phyloP scores from a whole-genome alignment of 2,797 vertebrate species.

The Urosaurus nigricauda region DNA sequence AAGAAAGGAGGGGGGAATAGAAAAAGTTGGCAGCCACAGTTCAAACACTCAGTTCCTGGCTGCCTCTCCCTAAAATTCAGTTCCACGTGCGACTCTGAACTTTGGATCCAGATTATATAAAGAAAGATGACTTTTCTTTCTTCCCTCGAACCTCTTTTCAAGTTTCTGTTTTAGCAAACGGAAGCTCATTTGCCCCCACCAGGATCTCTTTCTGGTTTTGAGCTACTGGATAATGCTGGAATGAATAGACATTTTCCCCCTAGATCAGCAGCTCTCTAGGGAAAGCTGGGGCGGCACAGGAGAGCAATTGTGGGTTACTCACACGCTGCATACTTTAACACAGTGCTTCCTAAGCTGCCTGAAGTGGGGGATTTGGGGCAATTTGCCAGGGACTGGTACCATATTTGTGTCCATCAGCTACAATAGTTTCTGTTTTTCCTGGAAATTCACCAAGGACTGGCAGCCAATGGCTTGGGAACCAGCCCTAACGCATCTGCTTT shows the following conservation, averaged over 20 bases:
- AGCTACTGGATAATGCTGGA: not conserved
- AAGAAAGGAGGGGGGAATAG: not conserved
- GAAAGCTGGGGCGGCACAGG: not conserved
- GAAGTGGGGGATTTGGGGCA: too few species aligned
- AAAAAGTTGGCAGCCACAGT: not conserved
- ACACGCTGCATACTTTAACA: not conserved
- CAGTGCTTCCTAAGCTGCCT: too few species aligned
- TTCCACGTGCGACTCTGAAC: not conserved
- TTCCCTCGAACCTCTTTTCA: not conserved
- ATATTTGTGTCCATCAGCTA: too few species aligned
- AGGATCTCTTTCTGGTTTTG: not conserved
- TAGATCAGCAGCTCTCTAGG: not conserved
- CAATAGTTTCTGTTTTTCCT: too few species aligned
- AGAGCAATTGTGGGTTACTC: not conserved
- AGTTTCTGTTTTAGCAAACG: not conserved
- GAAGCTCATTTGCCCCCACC: too few species aligned
- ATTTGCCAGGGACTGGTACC: too few species aligned
- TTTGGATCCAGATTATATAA: too few species aligned
- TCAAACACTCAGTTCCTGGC: not conserved
- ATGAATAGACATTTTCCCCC: not conserved
- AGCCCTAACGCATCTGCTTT: too few species aligned
- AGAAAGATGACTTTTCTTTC: not conserved
- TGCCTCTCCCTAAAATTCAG: conserved; percentile 32
- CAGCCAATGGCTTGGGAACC: too few species aligned
- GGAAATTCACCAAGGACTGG: too few species aligned